Conservation (phyloP, 2,797 vertebrate genomes). For the Cyclura pinguis region DNA sequence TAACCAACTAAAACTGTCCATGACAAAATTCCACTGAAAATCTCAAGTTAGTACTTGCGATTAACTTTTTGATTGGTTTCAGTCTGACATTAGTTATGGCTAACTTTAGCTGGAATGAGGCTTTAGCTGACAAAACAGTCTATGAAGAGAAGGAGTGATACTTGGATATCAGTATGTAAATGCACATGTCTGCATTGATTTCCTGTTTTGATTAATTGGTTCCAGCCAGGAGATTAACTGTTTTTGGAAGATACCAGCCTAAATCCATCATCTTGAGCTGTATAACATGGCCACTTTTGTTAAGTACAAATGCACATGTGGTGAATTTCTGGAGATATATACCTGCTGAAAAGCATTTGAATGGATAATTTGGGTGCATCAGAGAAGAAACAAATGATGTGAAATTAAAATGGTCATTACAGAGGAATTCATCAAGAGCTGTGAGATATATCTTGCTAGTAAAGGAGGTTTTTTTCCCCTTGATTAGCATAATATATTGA, state of each 20-base stretch:
- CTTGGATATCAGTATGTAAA: constrained; percentile 57
- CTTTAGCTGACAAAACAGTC: constrained; percentile 36
- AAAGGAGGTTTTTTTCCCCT: neutral
- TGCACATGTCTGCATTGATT: constrained; percentile 64
- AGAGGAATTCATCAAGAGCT: constrained; percentile 34
- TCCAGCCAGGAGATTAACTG: constrained; percentile 64
- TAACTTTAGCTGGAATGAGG: neutral
- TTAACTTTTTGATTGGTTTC: constrained; percentile 33
- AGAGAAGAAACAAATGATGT: constrained; percentile 47
- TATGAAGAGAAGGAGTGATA: constrained; percentile 42
- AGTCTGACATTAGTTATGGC: constrained; percentile 17
- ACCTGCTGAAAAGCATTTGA: constrained; percentile 28
- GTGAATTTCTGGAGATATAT: constrained; percentile 65
- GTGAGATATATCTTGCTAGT: constrained; percentile 25
- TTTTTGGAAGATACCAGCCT: constrained; percentile 66
- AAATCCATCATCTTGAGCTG: constrained; percentile 69
- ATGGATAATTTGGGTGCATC: constrained; percentile 40
- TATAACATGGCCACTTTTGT: constrained; percentile 69
- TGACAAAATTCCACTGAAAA: neutral
- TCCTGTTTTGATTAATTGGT: constrained; percentile 70
- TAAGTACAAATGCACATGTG: constrained; percentile 70
- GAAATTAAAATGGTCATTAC: constrained; percentile 49
- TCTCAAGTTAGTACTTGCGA: neutral
- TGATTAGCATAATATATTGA: constrained; percentile 25
- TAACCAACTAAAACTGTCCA: constrained; percentile 5